phyloP scores from a whole-genome alignment of 2,113 vertebrate genomes.

The Passer montanus region DNA sequence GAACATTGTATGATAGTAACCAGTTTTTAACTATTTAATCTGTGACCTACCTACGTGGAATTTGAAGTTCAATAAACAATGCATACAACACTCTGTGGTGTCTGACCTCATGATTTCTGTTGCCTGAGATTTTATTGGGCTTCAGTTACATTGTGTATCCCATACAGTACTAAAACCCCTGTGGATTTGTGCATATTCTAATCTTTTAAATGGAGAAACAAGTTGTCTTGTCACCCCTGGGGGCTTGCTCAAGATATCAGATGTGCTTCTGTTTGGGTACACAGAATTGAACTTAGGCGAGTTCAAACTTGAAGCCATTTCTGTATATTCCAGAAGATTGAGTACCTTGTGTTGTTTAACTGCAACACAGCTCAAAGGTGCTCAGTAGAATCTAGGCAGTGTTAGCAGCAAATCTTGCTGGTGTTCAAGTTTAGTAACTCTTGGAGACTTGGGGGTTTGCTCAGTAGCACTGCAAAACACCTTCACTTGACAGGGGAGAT shows the following conservation, averaged over 20 bases:
- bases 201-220: not conserved
- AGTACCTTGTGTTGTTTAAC: not conserved
- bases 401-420: not conserved
- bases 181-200: not conserved
- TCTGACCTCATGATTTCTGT: not conserved
- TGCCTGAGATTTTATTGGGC: not conserved
- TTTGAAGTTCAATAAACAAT: conserved; percentile 52
- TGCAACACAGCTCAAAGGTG: not conserved
- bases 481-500: not conserved
- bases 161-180: not conserved
- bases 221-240: not conserved
- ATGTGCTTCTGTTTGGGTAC: not conserved
- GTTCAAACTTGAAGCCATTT: not conserved
- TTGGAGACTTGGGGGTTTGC: not conserved
- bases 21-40: conserved; percentile 62
- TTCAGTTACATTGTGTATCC: not conserved
- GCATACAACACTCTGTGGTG: not conserved
- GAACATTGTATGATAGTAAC: conserved; percentile 24
- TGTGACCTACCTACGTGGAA: not conserved
- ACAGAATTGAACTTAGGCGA: not conserved
- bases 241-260: not conserved
- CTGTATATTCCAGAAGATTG: not conserved
- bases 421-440: not conserved
- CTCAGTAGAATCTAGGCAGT: not conserved
- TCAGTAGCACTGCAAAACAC: not conserved